Evolutionary conservation across 2,888 invertebrate genomes (phyloP), one percentile per base, ranked within the genome.

Genomic region (Stramonita haemastoma): DNA sequence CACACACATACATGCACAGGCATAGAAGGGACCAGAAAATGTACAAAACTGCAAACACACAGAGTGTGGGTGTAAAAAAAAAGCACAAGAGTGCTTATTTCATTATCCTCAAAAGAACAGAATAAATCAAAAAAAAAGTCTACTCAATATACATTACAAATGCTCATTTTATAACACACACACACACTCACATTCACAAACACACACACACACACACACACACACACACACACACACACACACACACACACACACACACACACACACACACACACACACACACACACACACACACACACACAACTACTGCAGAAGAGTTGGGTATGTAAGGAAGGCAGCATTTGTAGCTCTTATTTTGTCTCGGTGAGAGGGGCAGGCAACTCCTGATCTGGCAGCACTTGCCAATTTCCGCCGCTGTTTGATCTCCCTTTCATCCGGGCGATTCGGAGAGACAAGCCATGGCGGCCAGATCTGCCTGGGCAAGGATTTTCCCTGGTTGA

Each of bases 201-300:
- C 46, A 46, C 46, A 46, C 46, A 46, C 46, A 46, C 46, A 46
- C 46, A 46, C 46, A 46, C 46, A 46, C 46, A 46, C 46, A 46
- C 2, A 46, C 46, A 8, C 46, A 8, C 46, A 8, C 46, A 8
- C 46, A 8, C 46, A 8, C 46, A 57, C 84, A 84, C 57, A 84
- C 84, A 57, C n/a, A 56, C 84, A 57, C 84, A 57, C 84, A 57
- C 84, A n/a, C 84, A 32, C 32, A 32, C 77, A 77, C 77, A 77
- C 77, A 77, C 77, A 77, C 77, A 77, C 77, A 77, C 77, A 77
- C 77, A 77, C 22, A 32, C 77, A 77, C 77, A 77, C 77, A 77
- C 77, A 77, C 77, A 32, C 77, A 77, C 77, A 32, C 77, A 77
- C 77, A 32, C 77, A 32, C 77, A 22, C 32, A 77, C 77, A n/a